Evolutionary conservation across 2,113 vertebrate genomes (phyloP).

Genomic region (Chamaea fasciata): DNA sequence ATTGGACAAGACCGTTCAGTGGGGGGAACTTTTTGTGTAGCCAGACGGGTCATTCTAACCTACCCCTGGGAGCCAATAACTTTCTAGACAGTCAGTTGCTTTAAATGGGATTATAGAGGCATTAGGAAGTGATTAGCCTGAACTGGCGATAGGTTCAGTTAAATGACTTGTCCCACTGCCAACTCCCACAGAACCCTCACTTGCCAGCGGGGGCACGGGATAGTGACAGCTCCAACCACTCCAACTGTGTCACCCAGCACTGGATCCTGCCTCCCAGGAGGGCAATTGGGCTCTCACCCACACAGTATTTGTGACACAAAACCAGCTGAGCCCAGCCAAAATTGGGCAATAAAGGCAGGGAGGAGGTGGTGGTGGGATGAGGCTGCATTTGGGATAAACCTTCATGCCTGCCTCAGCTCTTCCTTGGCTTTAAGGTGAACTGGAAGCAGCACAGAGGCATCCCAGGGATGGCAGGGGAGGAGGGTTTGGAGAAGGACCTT

Average conservation of each 20-base stretch:
- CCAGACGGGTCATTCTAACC: neutral
- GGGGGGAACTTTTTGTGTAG: neutral
- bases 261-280: neutral
- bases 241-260: accelerated
- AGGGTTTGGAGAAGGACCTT: neutral
- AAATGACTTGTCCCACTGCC: neutral
- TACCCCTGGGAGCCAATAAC: neutral
- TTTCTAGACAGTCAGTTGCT: conserved; percentile 37
- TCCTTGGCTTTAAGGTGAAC: neutral
- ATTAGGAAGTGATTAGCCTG: conserved; percentile 51
- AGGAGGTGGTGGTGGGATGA: neutral
- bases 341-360: neutral
- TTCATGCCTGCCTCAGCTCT: neutral
- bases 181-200: neutral
- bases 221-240: neutral
- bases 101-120: conserved; percentile 42
- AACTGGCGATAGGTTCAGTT: conserved; percentile 1
- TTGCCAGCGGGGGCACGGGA: accelerated
- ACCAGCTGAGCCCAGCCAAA: neutral
- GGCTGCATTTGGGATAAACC: neutral
- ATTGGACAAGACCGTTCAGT: neutral
- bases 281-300: accelerated
- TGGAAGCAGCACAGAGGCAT: neutral
- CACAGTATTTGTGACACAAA: accelerated
- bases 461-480: accelerated